phyloP scores from a whole-genome alignment of 1,140 invertebrate species.

The Zelostemma sp. region DNA sequence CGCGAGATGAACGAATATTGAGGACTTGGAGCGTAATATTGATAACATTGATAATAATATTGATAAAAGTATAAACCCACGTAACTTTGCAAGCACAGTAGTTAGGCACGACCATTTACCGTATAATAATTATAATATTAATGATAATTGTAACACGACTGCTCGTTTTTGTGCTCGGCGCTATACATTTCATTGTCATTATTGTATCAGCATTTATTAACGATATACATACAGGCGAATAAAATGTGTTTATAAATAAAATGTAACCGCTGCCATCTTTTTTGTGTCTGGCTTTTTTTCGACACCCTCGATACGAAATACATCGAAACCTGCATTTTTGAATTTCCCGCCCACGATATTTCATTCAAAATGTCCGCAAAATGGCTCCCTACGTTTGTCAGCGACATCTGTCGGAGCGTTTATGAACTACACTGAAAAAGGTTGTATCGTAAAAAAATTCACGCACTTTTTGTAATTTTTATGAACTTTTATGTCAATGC shows the following conservation, averaged over 20 bases:
- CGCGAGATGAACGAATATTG: constrained; percentile 46
- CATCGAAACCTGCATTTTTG: too few species aligned
- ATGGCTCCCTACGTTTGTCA: too few species aligned
- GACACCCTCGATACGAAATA: too few species aligned
- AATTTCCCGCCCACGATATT: too few species aligned
- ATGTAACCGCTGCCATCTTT: constrained; percentile 51
- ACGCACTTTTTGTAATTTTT: too few species aligned
- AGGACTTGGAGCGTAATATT: constrained; percentile 23
- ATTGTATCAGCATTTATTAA: constrained; percentile 68
- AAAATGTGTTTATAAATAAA: constrained; percentile 70
- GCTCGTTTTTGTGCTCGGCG: constrained; percentile 68
- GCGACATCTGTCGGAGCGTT: too few species aligned
- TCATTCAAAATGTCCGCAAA: too few species aligned
- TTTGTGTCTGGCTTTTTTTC: constrained; percentile 3
- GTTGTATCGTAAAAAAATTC: too few species aligned
- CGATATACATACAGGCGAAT: constrained; percentile 68
- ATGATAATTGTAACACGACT: constrained; percentile 64
- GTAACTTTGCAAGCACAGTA: constrained; percentile 62
- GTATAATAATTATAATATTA: constrained; percentile 62
- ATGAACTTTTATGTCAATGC: too few species aligned
- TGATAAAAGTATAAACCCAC: constrained; percentile 49
- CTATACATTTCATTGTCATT: constrained; percentile 69
- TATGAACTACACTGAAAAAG: too few species aligned
- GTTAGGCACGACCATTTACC: constrained; percentile 62
- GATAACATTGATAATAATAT: constrained; percentile 33